phyloP scores from a whole-genome alignment of 2,888 invertebrate genomes.

The Xestobium rufovillosum region DNA sequence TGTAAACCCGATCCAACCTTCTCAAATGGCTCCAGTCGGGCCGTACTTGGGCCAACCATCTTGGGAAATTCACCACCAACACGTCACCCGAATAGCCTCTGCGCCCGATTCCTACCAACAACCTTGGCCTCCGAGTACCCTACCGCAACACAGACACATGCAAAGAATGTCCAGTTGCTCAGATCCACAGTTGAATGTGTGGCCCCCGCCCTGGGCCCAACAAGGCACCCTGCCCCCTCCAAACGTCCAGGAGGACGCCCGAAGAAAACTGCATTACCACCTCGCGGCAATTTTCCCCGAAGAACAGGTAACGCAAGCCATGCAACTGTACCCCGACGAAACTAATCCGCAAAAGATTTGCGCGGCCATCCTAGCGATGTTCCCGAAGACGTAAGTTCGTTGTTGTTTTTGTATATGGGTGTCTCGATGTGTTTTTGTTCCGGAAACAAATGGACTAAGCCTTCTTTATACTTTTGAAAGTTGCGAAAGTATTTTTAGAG shows the following conservation, averaged over 20 bases:
- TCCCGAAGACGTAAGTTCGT: conserved; percentile 47
- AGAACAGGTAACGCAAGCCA: conserved; percentile 79
- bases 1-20: conserved; percentile 4
- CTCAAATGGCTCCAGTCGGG: neutral
- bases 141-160: conserved; percentile 38
- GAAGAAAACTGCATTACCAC: conserved; percentile 76
- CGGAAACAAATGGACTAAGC: neutral
- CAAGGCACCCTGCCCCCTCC: conserved; percentile 40
- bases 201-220: conserved; percentile 42
- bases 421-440: conserved; percentile 7
- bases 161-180: conserved; percentile 48
- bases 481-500: conserved; percentile 1
- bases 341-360: conserved; percentile 86
- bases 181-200: conserved; percentile 57
- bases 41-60: conserved; percentile 27
- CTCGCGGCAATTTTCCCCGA: conserved; percentile 88
- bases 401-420: neutral
- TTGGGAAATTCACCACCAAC: conserved; percentile 48
- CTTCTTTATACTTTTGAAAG: conserved; percentile 1
- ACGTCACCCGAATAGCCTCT: conserved; percentile 66
- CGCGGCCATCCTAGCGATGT: conserved; percentile 74
- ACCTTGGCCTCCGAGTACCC: conserved; percentile 44
- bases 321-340: conserved; percentile 83
- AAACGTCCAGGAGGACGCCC: conserved; percentile 52
- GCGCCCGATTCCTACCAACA: conserved; percentile 61